Evolutionary conservation across 2,888 invertebrate genomes (phyloP).

Genomic region (Lamellibrachia columna): DNA sequence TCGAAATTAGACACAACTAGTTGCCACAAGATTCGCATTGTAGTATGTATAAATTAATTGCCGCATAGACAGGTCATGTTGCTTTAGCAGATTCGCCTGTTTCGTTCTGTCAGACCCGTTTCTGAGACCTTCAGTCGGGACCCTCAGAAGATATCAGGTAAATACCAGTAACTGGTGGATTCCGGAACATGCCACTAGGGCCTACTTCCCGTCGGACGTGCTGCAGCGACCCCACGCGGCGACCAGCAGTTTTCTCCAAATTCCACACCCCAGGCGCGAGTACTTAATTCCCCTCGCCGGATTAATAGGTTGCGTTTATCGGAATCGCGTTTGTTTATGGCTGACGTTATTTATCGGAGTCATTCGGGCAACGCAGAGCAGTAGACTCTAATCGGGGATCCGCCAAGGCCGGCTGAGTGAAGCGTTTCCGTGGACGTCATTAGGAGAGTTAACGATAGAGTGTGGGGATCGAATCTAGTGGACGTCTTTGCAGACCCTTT

Average conservation of each 20-base stretch:
- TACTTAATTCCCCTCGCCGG: not conserved
- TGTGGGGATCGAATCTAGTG: not conserved
- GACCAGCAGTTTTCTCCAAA: not conserved
- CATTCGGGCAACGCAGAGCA: not conserved
- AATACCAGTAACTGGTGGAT: not conserved
- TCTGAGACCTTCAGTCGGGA: not conserved
- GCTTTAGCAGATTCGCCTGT: not conserved
- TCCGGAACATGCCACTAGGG: not conserved
- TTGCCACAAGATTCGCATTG: not conserved
- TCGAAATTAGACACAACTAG: too few species aligned
- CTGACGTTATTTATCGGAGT: constrained; percentile 4
- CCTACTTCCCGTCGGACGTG: not conserved
- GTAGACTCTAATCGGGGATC: not conserved
- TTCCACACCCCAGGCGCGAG: not conserved
- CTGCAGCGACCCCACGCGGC: not conserved
- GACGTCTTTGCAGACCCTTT: not conserved
- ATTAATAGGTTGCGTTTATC: constrained; percentile 12
- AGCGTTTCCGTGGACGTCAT: not conserved
- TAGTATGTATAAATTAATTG: not conserved
- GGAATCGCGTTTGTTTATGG: not conserved
- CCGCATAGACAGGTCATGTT: not conserved
- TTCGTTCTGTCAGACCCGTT: not conserved
- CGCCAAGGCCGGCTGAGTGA: not conserved
- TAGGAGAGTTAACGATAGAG: not conserved
- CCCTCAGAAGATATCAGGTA: not conserved